Base-by-base conservation (phyloP, 2,888 invertebrate genomes). In the Philopedon plagiatum region DNA sequence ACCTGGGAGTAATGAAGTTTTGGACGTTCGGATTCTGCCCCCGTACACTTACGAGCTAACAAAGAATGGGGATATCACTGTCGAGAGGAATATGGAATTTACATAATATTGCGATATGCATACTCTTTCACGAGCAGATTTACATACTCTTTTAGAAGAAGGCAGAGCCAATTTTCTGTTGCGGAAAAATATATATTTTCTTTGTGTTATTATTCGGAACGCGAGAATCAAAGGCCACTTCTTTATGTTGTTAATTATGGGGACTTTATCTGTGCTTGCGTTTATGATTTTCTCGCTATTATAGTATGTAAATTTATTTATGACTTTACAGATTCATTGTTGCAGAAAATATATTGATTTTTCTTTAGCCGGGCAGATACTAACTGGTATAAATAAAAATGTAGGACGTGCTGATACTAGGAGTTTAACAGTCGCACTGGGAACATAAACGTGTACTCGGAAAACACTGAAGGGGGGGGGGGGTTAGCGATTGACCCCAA, bases 31-130 rank as follows among this genome's bases (percentile, higher is more conserved):
- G 41, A 21, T 46, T 37, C 19, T 60, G 21, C 34, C 51, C 8
- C 11, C 46, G 13, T 44, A 56, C 57, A 37, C 29, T 29, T 54
- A 54, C 37, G 23, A 13, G 39, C 19, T 32, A 26, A 32, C 39
- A 49, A 65, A 71, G 65, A 65, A 65, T 71, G 65, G 44, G 60
- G 71, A 60, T 71, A 65, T 71, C 71, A 65, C 60, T 65, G 71
- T 61, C 60, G 65, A 61, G 54, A 71, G 65, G 61, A 65, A 71
- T 51, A 65, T 44, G 34, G 44, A 65, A 73, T 73, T 73, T 73
- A 69, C 73, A 73, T 73, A 73, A 70, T 73, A 70, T 65, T 32
- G 61, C 69, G 65, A 73, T 73, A 73, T 73, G 73, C 73, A 73
- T 73, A 73, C 73, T 65, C 54, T 51, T 66, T 73, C 64, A 65